phyloP scores from a whole-genome alignment of 1,140 invertebrate species.

The Arion vulgaris region DNA sequence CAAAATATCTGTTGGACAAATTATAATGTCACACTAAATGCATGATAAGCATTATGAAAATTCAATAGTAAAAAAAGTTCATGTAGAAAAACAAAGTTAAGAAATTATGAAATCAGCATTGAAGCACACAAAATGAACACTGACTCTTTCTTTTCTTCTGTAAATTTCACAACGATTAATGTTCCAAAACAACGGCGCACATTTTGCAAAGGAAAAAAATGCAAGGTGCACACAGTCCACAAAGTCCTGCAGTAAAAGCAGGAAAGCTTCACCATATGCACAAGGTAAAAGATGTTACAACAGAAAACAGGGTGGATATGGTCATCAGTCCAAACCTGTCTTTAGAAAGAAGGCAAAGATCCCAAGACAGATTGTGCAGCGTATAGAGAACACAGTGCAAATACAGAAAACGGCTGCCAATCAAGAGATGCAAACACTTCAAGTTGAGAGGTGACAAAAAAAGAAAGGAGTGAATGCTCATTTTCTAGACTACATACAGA shows the following conservation, averaged over 20 bases:
- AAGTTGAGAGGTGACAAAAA: conserved; percentile 99
- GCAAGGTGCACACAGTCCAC: conserved; percentile 97
- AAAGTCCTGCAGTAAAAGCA: conserved; percentile 99
- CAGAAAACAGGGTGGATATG: neutral
- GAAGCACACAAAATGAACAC: too few species aligned
- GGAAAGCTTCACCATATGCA: conserved; percentile 84
- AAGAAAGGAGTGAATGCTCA: conserved; percentile 72
- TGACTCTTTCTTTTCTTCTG: too few species aligned
- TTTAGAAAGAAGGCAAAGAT: conserved; percentile 90
- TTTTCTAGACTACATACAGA: neutral
- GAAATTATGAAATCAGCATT: too few species aligned
- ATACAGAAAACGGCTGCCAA: conserved; percentile 94
- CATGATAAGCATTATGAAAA: too few species aligned
- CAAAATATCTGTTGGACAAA: conserved; percentile 78
- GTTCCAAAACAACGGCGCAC: conserved; percentile 97
- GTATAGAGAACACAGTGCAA: conserved; percentile 99
- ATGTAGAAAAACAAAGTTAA: too few species aligned
- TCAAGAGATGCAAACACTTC: conserved; percentile 99
- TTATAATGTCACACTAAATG: too few species aligned
- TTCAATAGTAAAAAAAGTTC: too few species aligned
- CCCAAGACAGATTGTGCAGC: conserved; percentile 99
- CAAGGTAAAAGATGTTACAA: too few species aligned
- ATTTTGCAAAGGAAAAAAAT: conserved; percentile 94
- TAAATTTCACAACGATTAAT: too few species aligned
- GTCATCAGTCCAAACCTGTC: neutral